Evolutionary conservation across 2,888 invertebrate species (phyloP), one percentile per base, ranked within the genome.

Genomic region (Rapana venosa): DNA sequence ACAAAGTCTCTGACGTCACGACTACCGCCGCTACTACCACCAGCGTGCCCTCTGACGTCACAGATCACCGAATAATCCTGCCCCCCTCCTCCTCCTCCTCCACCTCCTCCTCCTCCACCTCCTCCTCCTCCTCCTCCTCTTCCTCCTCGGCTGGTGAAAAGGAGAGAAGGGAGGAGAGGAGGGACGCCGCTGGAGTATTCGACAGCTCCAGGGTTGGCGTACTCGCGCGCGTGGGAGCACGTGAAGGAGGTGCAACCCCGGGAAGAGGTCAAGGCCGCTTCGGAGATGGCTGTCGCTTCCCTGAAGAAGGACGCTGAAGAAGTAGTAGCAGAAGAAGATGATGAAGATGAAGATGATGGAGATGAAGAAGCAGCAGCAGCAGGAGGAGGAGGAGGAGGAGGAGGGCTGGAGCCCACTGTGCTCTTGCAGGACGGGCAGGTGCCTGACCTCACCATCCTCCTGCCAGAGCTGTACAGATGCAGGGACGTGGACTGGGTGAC

Each of bases 361-460:
- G 47, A 47, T 5, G 47, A 47, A 47, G 47, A 47, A n/a, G n/a
- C n/a, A n/a, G n/a, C n/a, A n/a, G n/a, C n/a, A n/a, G n/a, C n/a
- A 47, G 47, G 2, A 47, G 47, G 2, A 47, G 47, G 8, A 47
- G 47, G 47, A 47, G 47, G 47, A 47, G 47, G 47, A 47, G 47
- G 47, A 47, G 70, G 17, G 91, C 91, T 4, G 15, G 93, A 93
- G 32, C 93, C 93, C 2, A 92, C 87, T 5, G 92, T 93, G 36
- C 92, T 93, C 86, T 93, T 92, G 90, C 94, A 94, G 5, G 94
- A 94, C 1, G 93, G 92, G 88, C 94, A 94, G 15, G 91, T 90
- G 8, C 90, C 88, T 1, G 90, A 89, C n/a, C 89, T 47, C 17
- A 88, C 87, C 74, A 83, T 87, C 36, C 88, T 81, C 13, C 89